Conservation (phyloP, 64 coral and sea anemone genomes). For the Montipora capricornis region DNA sequence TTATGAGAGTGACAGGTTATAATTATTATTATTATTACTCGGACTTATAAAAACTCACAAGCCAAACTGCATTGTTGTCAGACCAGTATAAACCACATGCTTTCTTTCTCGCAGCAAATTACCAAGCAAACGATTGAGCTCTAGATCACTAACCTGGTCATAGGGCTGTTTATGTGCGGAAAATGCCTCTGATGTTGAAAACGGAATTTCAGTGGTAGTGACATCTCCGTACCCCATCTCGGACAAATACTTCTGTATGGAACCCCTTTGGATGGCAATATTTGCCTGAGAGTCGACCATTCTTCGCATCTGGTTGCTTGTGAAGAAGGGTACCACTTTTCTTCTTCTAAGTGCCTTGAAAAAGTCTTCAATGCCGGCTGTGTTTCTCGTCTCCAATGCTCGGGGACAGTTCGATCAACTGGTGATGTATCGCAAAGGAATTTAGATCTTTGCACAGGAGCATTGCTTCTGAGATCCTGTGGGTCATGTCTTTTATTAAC, state of each 20-base stretch:
- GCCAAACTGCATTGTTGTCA: no score
- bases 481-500: constrained; percentile 93
- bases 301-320: constrained; percentile 95
- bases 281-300: constrained; percentile 97
- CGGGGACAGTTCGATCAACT: constrained; percentile 25
- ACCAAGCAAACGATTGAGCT: background rate
- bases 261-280: constrained; percentile 84
- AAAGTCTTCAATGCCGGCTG: constrained; percentile 84
- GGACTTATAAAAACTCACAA: background rate
- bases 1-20: no score
- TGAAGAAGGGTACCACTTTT: constrained; percentile 82
- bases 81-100: no score
- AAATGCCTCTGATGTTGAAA: constrained; percentile 69
- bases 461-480: constrained; percentile 85
- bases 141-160: constrained; percentile 81
- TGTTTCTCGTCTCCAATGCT: constrained; percentile 80
- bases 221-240: constrained; percentile 84
- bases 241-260: constrained; percentile 64
- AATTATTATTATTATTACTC: no score
- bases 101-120: no score
- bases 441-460: constrained; percentile 90
- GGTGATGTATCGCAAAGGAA: constrained; percentile 69
- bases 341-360: constrained; percentile 93
- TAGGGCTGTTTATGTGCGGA: constrained; percentile 98
- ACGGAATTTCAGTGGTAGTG: constrained; percentile 20